Evolutionary conservation across 1,140 invertebrate species (phyloP), one percentile per base, ranked within the genome.

Genomic region (Zaprionus taronus): DNA sequence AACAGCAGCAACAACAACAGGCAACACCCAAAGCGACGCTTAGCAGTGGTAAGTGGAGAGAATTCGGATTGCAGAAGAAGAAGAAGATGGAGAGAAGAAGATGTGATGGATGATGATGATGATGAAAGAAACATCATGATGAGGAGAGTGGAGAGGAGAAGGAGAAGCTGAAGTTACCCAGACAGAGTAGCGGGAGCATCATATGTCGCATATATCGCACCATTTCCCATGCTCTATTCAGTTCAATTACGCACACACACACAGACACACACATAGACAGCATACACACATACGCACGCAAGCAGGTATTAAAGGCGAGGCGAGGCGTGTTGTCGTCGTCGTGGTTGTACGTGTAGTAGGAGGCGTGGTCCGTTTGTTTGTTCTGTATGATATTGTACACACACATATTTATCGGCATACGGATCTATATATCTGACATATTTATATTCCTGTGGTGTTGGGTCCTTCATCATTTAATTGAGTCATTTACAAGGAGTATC

Each of bases 1-100:
- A 62, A 17, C 71, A 57, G 61, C 81, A 74, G 28, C 86, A 62
- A n/a, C 71, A 57, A 53, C 81, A 74, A 28, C 86, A 63, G 72
- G 41, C 65, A 65, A 69, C 65, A 28, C 75, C 72, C 24, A 91
- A 91, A 86, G 84, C 87, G 67, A 83, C 83, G 17, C 84, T 89
- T 65, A 79, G 71, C 81, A 87, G 90, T 86, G 90, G 90, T 91
- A 91, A 91, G 90, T 84, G 47, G 64, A 53, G 41, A 47, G 41
- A 47, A 69, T 58, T 51, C 12, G 20, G 47, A 51, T 51, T 51
- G 20, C 5, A n/a, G 47, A 20, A 22, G 47, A 49, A 22, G 47
- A 49, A 49, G 20, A 51, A 24, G 17, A 51, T 51, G 26, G 41
- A 69, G 22, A 60, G 61, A 65, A 60, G 61, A 65, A 62, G 60